These are phyloP conservation scores for Drosophila pseudoananassae DNA, from an alignment of 1,140 invertebrate genomes.

Conservation along the genomic window DNA sequence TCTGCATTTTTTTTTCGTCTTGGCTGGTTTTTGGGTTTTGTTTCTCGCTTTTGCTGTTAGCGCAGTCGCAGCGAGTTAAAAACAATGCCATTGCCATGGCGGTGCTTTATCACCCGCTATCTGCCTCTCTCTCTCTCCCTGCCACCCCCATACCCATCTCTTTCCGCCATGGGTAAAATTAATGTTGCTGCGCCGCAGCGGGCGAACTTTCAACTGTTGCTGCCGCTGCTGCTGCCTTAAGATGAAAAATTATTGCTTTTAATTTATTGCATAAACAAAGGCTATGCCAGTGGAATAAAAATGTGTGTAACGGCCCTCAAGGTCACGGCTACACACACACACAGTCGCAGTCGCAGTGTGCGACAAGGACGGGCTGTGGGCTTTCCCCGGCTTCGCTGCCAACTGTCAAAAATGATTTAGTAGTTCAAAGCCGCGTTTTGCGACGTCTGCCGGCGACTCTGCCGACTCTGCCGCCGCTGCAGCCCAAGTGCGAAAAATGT, in stretches of 20 bases:
- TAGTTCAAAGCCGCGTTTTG: conserved; percentile 81
- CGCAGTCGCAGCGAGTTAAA: conserved; percentile 79
- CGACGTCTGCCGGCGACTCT: conserved; percentile 17
- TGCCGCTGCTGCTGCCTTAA: conserved; percentile 68
- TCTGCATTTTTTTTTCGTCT: conserved; percentile 25
- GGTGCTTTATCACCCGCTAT: conserved; percentile 70
- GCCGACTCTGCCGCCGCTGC: conserved; percentile 12
- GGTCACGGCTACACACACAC: conserved; percentile 46
- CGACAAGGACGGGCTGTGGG: conserved; percentile 52
- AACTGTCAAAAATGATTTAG: conserved; percentile 83
- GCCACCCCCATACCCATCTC: background rate
- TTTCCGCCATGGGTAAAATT: conserved; percentile 54
- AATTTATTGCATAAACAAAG: conserved; percentile 84
- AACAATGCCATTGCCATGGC: conserved; percentile 76
- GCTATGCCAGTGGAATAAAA: conserved; percentile 53
- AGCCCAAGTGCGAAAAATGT: conserved; percentile 63
- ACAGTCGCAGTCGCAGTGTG: conserved; percentile 66
- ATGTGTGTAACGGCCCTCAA: conserved; percentile 23
- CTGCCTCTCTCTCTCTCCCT: conserved; percentile 9
- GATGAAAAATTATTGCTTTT: conserved; percentile 84
- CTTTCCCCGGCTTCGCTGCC: conserved; percentile 76
- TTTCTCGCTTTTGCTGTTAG: conserved; percentile 38
- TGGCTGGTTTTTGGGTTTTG: conserved; percentile 35
- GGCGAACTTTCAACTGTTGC: conserved; percentile 83
- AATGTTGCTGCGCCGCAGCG: conserved; percentile 78